Evolutionary conservation across 2,888 invertebrate genomes (phyloP).

Genomic region (Protonemura montana): DNA sequence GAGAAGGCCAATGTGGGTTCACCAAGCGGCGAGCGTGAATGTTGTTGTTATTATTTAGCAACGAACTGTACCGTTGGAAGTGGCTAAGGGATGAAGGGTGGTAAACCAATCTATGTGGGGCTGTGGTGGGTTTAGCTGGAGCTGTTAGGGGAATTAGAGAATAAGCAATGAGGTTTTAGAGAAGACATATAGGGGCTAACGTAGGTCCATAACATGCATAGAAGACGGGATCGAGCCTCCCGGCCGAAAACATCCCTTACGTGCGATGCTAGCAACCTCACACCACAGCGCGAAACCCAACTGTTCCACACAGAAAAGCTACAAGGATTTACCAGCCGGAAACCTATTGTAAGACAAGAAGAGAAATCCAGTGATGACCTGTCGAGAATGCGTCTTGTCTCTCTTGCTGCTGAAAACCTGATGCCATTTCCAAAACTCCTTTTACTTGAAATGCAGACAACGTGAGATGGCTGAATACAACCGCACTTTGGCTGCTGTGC

Average conservation of each 20-base stretch:
- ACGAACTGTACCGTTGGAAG: slow-evolving; percentile 1
- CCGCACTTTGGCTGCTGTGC: slow-evolving; percentile 12
- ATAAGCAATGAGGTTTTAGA: slow-evolving; percentile 39
- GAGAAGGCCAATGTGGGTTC: background rate
- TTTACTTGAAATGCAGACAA: slow-evolving; percentile 3
- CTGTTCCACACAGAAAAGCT: background rate
- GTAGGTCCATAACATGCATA: slow-evolving; percentile 18
- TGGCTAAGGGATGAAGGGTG: slow-evolving; percentile 42
- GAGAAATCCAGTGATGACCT: slow-evolving; percentile 18
- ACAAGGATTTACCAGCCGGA: slow-evolving; percentile 5
- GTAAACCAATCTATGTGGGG: slow-evolving; percentile 47
- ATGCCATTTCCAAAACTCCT: slow-evolving; percentile 12
- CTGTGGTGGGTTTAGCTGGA: slow-evolving; percentile 35
- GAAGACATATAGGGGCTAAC: slow-evolving; percentile 30
- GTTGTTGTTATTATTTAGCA: slow-evolving; percentile 31
- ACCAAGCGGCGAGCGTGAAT: background rate
- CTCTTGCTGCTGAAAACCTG: background rate
- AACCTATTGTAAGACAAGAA: background rate
- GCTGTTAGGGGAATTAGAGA: slow-evolving; percentile 47
- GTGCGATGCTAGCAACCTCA: background rate
- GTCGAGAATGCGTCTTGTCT: slow-evolving; percentile 8
- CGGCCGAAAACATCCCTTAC: background rate
- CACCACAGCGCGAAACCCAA: background rate
- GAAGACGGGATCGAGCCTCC: background rate
- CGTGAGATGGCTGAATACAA: background rate